Conservation (phyloP, 2,797 vertebrate genomes). For the Karalla daura region DNA sequence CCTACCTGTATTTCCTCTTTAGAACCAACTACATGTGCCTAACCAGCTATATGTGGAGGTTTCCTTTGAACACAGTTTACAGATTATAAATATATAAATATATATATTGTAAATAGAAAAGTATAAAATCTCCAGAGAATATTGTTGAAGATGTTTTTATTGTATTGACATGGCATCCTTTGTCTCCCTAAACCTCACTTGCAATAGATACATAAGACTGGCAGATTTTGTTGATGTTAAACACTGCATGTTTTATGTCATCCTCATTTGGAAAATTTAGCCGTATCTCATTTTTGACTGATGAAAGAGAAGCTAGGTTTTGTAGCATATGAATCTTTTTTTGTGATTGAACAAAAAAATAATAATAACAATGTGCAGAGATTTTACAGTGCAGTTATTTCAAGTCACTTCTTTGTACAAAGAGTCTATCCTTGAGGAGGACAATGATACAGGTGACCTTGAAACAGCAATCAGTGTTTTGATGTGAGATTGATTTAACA, state of each 20-base stretch:
- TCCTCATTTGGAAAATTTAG: slow-evolving; percentile 46
- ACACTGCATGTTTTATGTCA: slow-evolving; percentile 74
- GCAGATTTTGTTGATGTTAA: slow-evolving; percentile 52
- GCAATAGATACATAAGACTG: slow-evolving; percentile 63
- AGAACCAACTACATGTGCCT: slow-evolving; percentile 86
- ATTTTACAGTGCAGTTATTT: slow-evolving; percentile 60
- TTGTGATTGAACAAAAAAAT: slow-evolving; percentile 48
- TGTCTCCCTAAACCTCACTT: slow-evolving; percentile 61
- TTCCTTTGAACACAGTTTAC: slow-evolving; percentile 81
- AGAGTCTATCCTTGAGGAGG: slow-evolving; percentile 37
- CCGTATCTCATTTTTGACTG: slow-evolving; percentile 52
- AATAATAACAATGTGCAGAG: slow-evolving; percentile 23
- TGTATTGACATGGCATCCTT: slow-evolving; percentile 45
- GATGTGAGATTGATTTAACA: slow-evolving; percentile 46
- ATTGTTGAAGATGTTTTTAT: slow-evolving; percentile 70
- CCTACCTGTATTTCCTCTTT: slow-evolving; percentile 64
- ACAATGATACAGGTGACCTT: slow-evolving; percentile 45
- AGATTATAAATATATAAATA: slow-evolving; percentile 53
- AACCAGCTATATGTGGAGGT: slow-evolving; percentile 85
- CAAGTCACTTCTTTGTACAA: slow-evolving; percentile 60
- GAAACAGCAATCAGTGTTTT: slow-evolving; percentile 42
- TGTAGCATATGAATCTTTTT: slow-evolving; percentile 60
- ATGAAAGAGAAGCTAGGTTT: slow-evolving; percentile 57
- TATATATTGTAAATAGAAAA: slow-evolving; percentile 71
- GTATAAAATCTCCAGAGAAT: slow-evolving; percentile 62